A percentile compares a stretch with the other conserved stretches of the same genome.
Evolutionary conservation across 2,797 vertebrate genomes (phyloP).

Genomic region (Cygnus olor): DNA sequence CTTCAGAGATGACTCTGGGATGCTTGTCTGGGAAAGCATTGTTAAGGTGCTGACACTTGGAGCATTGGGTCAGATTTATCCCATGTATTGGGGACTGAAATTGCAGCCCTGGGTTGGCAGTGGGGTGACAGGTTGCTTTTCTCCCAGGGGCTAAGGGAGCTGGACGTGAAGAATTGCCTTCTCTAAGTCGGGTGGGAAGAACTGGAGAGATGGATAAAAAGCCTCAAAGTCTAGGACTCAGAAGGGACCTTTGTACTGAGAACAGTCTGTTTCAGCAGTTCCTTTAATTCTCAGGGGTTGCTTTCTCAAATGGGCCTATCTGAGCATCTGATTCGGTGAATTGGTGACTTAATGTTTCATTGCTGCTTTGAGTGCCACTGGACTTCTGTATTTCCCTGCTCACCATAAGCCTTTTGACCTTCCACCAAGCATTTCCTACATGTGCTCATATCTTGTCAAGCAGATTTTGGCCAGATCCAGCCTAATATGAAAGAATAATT

Average conservation of each 20-base stretch:
- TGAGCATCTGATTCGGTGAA: neutral
- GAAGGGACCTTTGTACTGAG: neutral
- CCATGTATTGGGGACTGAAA: neutral
- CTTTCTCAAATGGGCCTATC: neutral
- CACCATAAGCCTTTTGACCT: neutral
- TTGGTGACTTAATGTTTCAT: neutral
- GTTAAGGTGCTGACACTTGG: rapidly evolving
- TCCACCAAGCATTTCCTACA: neutral
- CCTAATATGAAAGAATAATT: neutral
- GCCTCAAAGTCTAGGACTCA: neutral
- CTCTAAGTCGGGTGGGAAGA: neutral
- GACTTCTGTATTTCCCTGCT: neutral
- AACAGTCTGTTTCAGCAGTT: neutral
- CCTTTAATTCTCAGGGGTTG: neutral
- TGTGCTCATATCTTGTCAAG: neutral
- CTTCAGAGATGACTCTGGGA: neutral
- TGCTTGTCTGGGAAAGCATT: neutral
- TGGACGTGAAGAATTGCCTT: neutral
- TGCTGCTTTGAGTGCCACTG: neutral
- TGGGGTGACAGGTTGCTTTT: neutral
- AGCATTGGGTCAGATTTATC: neutral
- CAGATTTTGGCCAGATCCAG: neutral
- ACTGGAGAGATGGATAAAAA: neutral
- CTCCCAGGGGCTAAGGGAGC: neutral
- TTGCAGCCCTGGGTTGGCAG: neutral